A percentile compares a stretch with the other conserved stretches of the same genome.
Evolutionary conservation across 1,140 invertebrate species (phyloP).

Genomic region (Nasonia longicornis): DNA sequence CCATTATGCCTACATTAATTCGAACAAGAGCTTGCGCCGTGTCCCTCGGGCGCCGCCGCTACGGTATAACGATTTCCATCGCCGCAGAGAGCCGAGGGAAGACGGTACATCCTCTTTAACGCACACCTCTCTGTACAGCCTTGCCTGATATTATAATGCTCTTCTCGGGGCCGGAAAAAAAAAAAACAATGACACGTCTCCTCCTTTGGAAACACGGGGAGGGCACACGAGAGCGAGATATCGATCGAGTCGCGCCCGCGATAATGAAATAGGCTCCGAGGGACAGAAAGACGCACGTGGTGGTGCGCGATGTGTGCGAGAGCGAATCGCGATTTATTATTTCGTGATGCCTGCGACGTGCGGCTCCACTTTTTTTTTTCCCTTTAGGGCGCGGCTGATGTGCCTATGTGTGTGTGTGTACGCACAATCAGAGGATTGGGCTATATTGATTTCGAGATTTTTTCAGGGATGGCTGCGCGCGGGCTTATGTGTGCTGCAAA

Average conservation of each 20-base stretch:
- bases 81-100: not conserved
- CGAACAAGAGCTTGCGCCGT: not conserved
- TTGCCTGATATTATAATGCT: too few species aligned
- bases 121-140: not conserved
- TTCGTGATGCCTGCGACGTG: not conserved
- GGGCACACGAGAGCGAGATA: not conserved
- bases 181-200: too few species aligned
- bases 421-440: not conserved
- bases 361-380: not conserved
- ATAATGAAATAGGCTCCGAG: too few species aligned
- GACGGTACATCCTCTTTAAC: not conserved
- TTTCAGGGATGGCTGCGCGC: not conserved
- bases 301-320: not conserved
- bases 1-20: constrained; percentile 14
- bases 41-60: not conserved
- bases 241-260: not conserved
- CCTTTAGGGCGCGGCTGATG: not conserved
- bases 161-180: too few species aligned
- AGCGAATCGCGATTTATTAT: constrained; percentile 31
- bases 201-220: too few species aligned
- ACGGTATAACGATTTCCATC: not conserved
- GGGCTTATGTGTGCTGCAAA: not conserved
- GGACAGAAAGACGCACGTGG: too few species aligned
- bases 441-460: constrained; percentile 22
- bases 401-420: not conserved